Evolutionary conservation across 2,797 vertebrate species (phyloP), one percentile per base, ranked within the genome.

Genomic region (Acropternis orthonyx): DNA sequence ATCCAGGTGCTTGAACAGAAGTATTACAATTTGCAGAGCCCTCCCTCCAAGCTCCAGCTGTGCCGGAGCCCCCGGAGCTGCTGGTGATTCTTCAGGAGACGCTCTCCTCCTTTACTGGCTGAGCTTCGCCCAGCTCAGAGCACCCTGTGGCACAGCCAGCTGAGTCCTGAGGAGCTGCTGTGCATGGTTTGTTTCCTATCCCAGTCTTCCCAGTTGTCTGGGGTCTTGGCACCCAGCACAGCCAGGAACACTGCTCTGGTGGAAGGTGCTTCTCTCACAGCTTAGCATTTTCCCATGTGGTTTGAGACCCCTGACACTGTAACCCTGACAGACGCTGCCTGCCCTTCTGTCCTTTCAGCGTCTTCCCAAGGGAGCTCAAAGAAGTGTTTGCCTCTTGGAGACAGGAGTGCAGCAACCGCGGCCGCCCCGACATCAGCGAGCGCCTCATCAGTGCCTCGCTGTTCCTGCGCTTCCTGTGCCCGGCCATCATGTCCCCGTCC

Each of bases 381-480:
- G 99, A 99, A 95, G 99, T 99, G 39, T 99, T 99, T 55, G 99
- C 99, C 15, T 99, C 99, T 0, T 99, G 99, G 99, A 98, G 99
- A 77, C 99, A 99, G 81, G 99, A 99, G 73, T 99, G 99, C 97
- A 98, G 99, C 97, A 99, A 98, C 97, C 98, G 99, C 0, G 99
- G 99, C 63, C 99, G 99, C 30, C 99, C 99, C 0, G 99, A 99
- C 97, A 99, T 99, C 98, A 99, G 99, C 3, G 99, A 99, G 97
- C 98, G 99, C 12, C 98, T 99, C 91, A 99, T 99, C 98, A 99
- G 99, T 2, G 99, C 99, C 55, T 99, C 99, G 5, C 96, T 99
- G 81, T 99, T 99, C 97, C 98, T 99, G 95, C 98, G 99, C 12
- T 99, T 99, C 97, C 98, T 99, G 85, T 99, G 99, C 88, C 99